Evolutionary conservation across 2,888 invertebrate species (phyloP), one percentile per base, ranked within the genome.

Genomic region (Tenthredo mesomela): DNA sequence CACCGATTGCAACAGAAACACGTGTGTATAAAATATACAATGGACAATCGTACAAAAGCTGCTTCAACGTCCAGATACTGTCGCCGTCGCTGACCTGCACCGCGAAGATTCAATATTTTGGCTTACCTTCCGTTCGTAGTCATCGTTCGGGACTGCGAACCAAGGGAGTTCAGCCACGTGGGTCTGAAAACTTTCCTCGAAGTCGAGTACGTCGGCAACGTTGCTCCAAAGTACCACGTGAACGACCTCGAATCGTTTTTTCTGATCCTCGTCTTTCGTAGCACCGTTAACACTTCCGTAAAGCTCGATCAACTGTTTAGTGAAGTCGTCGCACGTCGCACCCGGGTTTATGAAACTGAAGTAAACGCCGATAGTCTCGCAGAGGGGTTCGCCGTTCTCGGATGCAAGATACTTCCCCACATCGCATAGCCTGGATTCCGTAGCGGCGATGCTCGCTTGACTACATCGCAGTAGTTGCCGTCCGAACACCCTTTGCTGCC

Each of bases 301-400:
- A 54, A 96, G 93, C 85, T 95, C 95, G 87, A 94, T 94, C 89
- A 96, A 93, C 88, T 95, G 95, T 87, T 95, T 94, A 21, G 96
- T 95, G 87, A 96, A 96, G 90, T 96, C 96, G 90, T 96, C 96
- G 94, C 95, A 95, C 75, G 95, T 94, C 86, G 95, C 95, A 91
- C 95, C 96, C 86, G 96, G 95, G 89, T 96, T 96, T 21, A 96
- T 96, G 91, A 96, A 96, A 80, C 96, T 96, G 92, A 96, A 96
- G 91, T 96, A 96, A 87, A 96, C 94, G 47, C 96, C 96, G 89
- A 95, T 95, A 82, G 95, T 90, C 85, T 92, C 91, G 89, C 91
- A 92, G 67, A 86, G 86, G 25, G 91, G 84, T 5, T 84, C 87
- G n/a, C 54, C 80, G 80, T 89, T 88, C 21, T 89, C 91, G 84